Evolutionary conservation across 2,888 invertebrate genomes (phyloP), one percentile per base, ranked within the genome.

Genomic region (Yponomeuta plumbellus): DNA sequence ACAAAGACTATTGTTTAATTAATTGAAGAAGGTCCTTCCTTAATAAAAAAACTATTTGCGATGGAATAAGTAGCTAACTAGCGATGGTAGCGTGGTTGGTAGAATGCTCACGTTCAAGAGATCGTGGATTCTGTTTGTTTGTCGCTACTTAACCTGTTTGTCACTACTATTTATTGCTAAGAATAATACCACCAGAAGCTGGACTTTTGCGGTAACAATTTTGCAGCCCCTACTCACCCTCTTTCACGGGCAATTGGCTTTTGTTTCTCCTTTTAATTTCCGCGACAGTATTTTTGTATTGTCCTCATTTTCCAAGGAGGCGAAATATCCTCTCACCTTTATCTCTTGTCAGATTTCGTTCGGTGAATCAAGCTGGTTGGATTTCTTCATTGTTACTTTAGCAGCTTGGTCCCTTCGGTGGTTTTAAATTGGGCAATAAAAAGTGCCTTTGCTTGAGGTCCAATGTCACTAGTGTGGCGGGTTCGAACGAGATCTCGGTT

Each of bases 241-340:
- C 77, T 77, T 81, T 82, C 80, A 81, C 81, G 80, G 80, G 74
- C 78, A 83, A 85, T 86, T 86, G 81, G 77, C 83, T 79, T 82
- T 85, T 86, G 84, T 86, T 85, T 80, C 78, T 78, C 73, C 76
- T 82, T 86, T 85, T 85, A 86, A 86, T 86, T 86, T 85, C 84
- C 83, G 78, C 72, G 75, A 76, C 80, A 78, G 80, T 79, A 79
- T 83, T 85, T 81, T 80, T 74, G 75, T 79, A 80, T 84, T 85
- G 80, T 82, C 77, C 74, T 70, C 70, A 72, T 76, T 80, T 80
- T 76, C 74, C 69, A 68, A 62, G 57, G 40, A 40, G 44, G 23
- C 52, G 22, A 65, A 62, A 67, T 64, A 61, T 65, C 65, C 65
- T 66, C 23, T 73, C 74, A 72, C 73, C 75, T 74, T 78, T 80